Base-by-base conservation (phyloP, 1,140 invertebrate genomes). In the Bicyclus anynana region DNA sequence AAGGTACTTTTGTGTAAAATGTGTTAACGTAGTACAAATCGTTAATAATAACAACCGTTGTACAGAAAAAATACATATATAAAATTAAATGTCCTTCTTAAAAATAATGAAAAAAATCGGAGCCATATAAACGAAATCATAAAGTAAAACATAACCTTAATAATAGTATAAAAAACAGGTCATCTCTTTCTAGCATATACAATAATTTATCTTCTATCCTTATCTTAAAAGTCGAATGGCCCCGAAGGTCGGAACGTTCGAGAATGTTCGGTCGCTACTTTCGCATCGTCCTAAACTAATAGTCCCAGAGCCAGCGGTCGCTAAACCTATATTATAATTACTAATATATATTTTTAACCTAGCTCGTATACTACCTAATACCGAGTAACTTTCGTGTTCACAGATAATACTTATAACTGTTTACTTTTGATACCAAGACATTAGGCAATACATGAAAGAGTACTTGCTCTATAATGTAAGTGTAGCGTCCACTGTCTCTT, bases 241-340 rank as follows among this genome's bases (percentile, higher is more conserved):
- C 35, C 20, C 53, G 59, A 50, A 53, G 9, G 44, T 68, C 63
- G 65, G 63, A 72, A 70, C 65, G 69, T 74, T 72, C 69, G 69
- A 69, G 64, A 69, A 66, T 66, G 59, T 65, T 66, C 67, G 70
- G 59, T 67, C 70, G 67, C 47, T 54, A 63, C 53, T 65, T 52
- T 27, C 64, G 67, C 67, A 56, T 51, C 53, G 61, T 58, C 38
- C 20, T 51, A 42, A 13, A 33, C 12, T 33, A 33, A 33, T 12
- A 33, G n/a, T 3, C 10, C 2, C 10, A 33, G 29, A 33, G 29
- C 1, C 10, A 1, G 29, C n/a, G 29, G 29, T 33, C 10, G n/a
- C 10, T 33, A 23, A 2, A 23, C 23, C 23, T 4, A 23, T 7
- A 7, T 23, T 23, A 23, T 23, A 23, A 7, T 23, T 23, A 23